Base-by-base conservation (phyloP, 1,140 invertebrate species). In the Apis dorsata region DNA sequence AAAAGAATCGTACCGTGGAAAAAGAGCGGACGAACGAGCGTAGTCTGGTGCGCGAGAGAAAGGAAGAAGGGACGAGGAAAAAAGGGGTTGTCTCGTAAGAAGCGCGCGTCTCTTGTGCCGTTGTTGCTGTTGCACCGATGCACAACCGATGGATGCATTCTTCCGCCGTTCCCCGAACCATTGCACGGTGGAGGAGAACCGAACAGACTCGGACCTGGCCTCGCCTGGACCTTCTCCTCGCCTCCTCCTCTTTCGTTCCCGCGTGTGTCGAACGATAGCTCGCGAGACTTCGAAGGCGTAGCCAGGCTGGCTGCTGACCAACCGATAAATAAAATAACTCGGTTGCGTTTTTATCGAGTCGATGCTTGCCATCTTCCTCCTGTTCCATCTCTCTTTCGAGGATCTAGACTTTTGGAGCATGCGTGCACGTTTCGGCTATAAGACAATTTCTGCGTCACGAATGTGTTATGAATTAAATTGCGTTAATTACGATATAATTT, bases 281-380 rank as follows among this genome's bases (percentile, higher is more conserved):
- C 63, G 79, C 79, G 57, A 70, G 74, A 59, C 28, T 57, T 51
- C 24, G n/a, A 70, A 34, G 55, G 51, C 75, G 85, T 79, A 87
- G 85, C 79, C 90, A 90, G 81, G 86, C 85, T 85, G 87, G 81
- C 90, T 88, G 83, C 88, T 70, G 85, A 78, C 78, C 88, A 79
- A 86, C 86, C 86, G 91, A 90, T 91, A 91, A 92, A 92, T 92
- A 91, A 92, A 92, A 92, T 92, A 92, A 92, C 86, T 90, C 79
- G 75, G 68, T 71, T 88, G 85, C 72, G 85, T 91, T 93, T 92
- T 93, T 92, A 90, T 62, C 81, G 62, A 13, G 21, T 24, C 55
- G 60, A 79, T 68, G 81, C n/a, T 34, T 55, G 19, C n/a, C 21
- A 8, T 71, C 49, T 19, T 53, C 15, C 44, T 11, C 13, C 5